phyloP scores from a whole-genome alignment of 2,797 vertebrate genomes.

The Mus minutoides region DNA sequence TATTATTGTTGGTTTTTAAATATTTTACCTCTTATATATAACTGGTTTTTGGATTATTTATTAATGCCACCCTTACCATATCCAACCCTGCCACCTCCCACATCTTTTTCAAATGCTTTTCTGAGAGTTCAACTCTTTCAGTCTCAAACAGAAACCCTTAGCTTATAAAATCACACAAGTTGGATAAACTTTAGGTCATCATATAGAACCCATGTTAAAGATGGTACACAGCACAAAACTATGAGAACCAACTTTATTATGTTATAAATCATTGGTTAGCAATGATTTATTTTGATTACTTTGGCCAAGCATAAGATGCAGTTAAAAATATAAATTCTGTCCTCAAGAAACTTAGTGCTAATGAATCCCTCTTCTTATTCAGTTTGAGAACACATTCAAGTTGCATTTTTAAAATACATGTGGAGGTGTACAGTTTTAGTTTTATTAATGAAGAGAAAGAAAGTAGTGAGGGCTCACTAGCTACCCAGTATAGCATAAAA shows the following conservation, averaged over 20 bases:
- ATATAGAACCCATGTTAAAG: background rate
- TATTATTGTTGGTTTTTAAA: background rate
- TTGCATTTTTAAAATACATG: background rate
- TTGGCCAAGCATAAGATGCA: background rate
- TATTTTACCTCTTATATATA: background rate
- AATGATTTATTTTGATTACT: background rate
- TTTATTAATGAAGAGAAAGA: background rate
- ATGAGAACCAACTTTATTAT: background rate
- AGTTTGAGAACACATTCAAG: background rate
- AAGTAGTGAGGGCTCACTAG: background rate
- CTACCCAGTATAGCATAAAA: background rate
- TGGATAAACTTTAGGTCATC: background rate
- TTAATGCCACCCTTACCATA: background rate
- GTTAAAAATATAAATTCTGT: slow-evolving; percentile 22
- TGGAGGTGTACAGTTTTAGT: too few species aligned
- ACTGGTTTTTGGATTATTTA: background rate
- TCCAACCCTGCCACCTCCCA: background rate
- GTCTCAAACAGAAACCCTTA: background rate
- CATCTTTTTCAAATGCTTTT: background rate
- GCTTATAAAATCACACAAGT: background rate
- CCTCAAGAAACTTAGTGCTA: background rate
- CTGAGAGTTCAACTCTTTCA: background rate
- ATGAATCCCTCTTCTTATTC: background rate
- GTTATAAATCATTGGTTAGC: background rate
- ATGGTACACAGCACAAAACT: background rate